Evolutionary conservation across 2,797 vertebrate species (phyloP).

Genomic region (Poeciliopsis presidionis): DNA sequence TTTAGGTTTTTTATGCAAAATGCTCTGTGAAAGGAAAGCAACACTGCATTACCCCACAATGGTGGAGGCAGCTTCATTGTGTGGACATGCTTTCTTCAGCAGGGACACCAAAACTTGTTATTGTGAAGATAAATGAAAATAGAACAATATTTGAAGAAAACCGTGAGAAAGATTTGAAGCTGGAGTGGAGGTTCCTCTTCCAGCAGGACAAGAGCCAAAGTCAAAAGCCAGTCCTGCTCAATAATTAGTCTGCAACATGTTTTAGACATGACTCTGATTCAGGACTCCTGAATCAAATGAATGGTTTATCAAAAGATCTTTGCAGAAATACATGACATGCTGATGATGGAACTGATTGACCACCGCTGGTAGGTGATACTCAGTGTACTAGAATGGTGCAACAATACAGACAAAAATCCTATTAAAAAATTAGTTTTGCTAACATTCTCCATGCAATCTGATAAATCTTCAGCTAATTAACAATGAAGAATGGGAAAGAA

Average conservation of each 20-base stretch:
- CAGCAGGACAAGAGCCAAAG: background rate
- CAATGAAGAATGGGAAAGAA: background rate
- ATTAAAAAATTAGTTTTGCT: background rate
- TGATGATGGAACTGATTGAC: background rate
- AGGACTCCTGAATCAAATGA: background rate
- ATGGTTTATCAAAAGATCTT: background rate
- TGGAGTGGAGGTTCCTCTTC: background rate
- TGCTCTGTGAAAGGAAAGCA: background rate
- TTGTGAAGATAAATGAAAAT: background rate
- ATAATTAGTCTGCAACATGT: background rate
- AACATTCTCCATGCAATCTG: background rate
- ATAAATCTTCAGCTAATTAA: background rate
- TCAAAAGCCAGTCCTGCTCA: background rate
- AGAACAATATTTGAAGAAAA: background rate
- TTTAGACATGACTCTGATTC: background rate
- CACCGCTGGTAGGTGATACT: background rate
- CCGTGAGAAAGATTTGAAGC: background rate
- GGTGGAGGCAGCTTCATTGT: background rate
- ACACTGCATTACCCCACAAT: background rate
- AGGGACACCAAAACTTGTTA: background rate
- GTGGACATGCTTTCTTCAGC: background rate
- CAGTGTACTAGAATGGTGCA: background rate
- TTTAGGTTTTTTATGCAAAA: background rate
- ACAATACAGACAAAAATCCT: background rate
- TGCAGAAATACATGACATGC: background rate